Evolutionary conservation across 2,113 vertebrate species (phyloP).

Genomic region (Xyliphius kryptos): DNA sequence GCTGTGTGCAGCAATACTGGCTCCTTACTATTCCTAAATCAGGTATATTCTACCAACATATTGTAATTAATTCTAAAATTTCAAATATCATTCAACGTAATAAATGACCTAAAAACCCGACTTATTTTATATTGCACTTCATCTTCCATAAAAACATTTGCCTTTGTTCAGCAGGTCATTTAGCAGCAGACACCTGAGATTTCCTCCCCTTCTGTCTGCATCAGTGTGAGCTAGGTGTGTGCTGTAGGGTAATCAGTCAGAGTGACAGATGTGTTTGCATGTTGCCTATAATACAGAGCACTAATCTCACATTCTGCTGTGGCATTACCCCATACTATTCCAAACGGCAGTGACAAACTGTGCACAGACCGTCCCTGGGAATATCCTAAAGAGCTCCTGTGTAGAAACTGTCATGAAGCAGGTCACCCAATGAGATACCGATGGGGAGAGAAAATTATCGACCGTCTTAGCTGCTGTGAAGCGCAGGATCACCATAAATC

Average conservation of each 20-base stretch:
- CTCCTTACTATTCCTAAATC: too few relatives aligned
- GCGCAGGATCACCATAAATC: slow-evolving; percentile 1
- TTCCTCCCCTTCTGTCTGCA: slow-evolving; percentile 8
- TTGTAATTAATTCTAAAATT: too few relatives aligned
- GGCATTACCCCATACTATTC: slow-evolving; percentile 37
- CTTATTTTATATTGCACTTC: too few relatives aligned
- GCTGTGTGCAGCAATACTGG: too few relatives aligned
- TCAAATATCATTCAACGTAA: too few relatives aligned
- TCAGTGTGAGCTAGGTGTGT: slow-evolving; percentile 15
- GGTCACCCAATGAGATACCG: slow-evolving; percentile 20
- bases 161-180: not conserved
- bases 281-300: slow-evolving; percentile 41
- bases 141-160: slow-evolving; percentile 13
- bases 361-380: slow-evolving; percentile 12
- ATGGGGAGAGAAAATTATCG: slow-evolving; percentile 8
- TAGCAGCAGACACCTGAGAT: too few relatives aligned
- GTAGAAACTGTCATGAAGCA: slow-evolving; percentile 23
- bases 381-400: slow-evolving; percentile 28
- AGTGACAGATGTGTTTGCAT: slow-evolving; percentile 46
- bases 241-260: slow-evolving; percentile 41
- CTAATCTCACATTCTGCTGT: slow-evolving; percentile 42
- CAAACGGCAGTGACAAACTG: slow-evolving; percentile 32
- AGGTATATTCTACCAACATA: too few relatives aligned
- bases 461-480: not conserved
- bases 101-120: too few relatives aligned